These are phyloP conservation scores for Callocephalon fimbriatum DNA, from an alignment of 2,113 vertebrate species.

Conservation along the genomic window DNA sequence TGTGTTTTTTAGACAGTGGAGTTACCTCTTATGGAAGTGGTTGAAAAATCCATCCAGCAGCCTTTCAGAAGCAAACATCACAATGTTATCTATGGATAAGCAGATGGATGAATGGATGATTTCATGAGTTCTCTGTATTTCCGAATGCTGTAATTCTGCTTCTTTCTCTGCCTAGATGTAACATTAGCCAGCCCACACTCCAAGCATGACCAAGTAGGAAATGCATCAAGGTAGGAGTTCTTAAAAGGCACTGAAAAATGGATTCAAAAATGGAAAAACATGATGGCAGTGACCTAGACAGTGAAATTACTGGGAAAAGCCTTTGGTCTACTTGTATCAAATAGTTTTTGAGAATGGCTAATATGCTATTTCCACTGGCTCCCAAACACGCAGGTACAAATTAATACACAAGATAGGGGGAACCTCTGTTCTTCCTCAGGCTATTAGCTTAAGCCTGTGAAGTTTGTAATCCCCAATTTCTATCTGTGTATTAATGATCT, in stretches of 20 bases:
- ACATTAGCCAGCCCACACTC: neutral
- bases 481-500: neutral
- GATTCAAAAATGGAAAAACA: neutral
- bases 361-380: neutral
- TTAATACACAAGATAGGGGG: neutral
- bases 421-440: neutral
- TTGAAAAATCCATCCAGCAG: neutral
- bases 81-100: neutral
- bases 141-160: neutral
- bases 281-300: neutral
- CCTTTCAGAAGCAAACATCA: neutral
- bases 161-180: neutral
- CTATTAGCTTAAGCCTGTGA: neutral
- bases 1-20: neutral
- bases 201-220: neutral
- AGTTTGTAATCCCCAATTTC: neutral
- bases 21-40: neutral
- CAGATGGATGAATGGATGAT: neutral
- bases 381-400: neutral
- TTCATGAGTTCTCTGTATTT: neutral
- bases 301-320: neutral
- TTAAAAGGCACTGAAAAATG: neutral
- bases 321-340: neutral
- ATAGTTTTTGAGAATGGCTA: neutral
- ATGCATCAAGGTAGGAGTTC: neutral